Conservation (phyloP, 2,113 vertebrate genomes). For the Atractosteus spatula region DNA sequence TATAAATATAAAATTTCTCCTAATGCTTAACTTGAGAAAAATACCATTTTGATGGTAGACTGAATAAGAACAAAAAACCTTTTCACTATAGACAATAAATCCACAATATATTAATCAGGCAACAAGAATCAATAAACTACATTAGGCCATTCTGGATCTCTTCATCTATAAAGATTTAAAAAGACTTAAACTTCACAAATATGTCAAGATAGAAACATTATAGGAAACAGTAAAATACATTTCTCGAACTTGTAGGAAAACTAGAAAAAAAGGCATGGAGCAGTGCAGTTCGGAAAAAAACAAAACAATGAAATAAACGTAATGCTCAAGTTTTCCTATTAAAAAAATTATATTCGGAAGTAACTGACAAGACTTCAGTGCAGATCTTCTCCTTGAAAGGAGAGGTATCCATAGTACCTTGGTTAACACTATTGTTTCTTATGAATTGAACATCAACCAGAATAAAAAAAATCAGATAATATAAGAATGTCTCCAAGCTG, state of each 20-base stretch:
- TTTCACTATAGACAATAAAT: slow-evolving; percentile 7
- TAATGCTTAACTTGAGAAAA: background rate
- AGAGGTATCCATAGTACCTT: background rate
- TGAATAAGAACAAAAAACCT: background rate
- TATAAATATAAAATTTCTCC: background rate
- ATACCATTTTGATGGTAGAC: background rate
- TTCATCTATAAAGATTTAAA: background rate
- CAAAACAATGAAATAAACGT: no score
- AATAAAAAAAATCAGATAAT: background rate
- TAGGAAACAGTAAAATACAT: slow-evolving; percentile 11
- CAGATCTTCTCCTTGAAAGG: no score
- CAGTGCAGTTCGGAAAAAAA: no score
- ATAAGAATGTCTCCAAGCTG: background rate
- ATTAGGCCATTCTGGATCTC: slow-evolving; percentile 1
- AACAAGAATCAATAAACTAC: slow-evolving; percentile 1
- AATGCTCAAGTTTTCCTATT: no score
- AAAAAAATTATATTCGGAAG: no score
- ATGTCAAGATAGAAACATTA: slow-evolving; percentile 4
- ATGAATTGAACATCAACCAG: background rate
- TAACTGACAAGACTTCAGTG: no score
- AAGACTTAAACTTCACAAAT: no score
- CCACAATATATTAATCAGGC: slow-evolving; percentile 8
- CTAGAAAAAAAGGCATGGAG: background rate
- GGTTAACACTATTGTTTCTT: background rate
- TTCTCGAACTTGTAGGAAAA: background rate